Evolutionary conservation across 2,888 invertebrate species (phyloP), one percentile per base, ranked within the genome.

Genomic region (Thalpophila matura): DNA sequence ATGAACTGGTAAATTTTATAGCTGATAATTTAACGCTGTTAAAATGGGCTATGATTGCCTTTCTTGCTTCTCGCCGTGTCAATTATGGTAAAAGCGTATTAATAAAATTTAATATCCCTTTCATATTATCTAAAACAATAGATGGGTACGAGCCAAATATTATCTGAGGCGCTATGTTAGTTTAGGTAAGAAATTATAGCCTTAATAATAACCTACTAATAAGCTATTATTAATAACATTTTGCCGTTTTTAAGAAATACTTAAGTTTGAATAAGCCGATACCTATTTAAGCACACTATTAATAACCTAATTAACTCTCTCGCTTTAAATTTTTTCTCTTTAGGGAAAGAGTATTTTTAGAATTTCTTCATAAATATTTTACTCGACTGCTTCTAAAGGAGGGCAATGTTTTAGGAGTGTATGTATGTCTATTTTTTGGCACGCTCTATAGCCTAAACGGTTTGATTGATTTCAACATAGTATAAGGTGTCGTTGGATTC

Each of bases 121-220:
- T 59, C 33, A 5, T 38, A 12, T 50, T 54, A 55, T 51, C 20
- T 58, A 42, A 38, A 60, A 60, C 10, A 57, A 49, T 51, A 45
- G 12, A 49, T 51, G 38, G 12, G 22, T 6, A 29, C 6, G 1
- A 18, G 10, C 7, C 51, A 46, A 63, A 61, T 70, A 59, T 64
- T 61, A 62, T 54, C 33, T 55, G 38, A 47, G 12, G 51, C 33
- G 22, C 51, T 9, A 47, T 57, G 14, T 71, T 51, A 46, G 49
- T 47, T 77, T 64, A 72, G 57, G 67, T 54, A 45, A 22, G 18
- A 50, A 38, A 57, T 7, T 10, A 42, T 42, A 45, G 22, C 43
- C 37, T 62, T 22, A 24, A 55, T 31, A 38, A 16, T 6, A 51
- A 12, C 14, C 14, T 43, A 12, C 10, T 6, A 5, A 12, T 43